A percentile compares a stretch with the other conserved stretches of the same genome.
Conservation (phyloP, 2,113 vertebrate species). For the Anhinga anhinga region DNA sequence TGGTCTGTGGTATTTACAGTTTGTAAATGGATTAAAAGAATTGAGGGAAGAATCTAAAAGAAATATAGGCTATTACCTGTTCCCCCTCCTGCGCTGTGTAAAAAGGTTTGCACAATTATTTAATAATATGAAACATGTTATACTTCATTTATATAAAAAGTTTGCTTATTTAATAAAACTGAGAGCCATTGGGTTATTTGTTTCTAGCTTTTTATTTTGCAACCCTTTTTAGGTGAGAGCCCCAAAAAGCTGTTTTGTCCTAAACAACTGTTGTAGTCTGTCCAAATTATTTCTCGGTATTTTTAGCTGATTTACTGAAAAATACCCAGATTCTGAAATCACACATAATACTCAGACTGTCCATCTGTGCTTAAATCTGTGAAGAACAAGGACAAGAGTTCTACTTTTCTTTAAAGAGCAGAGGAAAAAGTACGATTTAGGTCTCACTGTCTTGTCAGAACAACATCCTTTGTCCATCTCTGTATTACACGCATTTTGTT, state of each 20-base stretch:
- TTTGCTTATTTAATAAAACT: constrained; percentile 45
- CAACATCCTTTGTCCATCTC: background rate
- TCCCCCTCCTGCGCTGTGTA: background rate
- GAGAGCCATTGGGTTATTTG: constrained; percentile 19
- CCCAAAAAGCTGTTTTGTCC: background rate
- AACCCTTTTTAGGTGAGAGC: background rate
- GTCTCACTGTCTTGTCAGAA: background rate
- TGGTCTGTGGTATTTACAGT: background rate
- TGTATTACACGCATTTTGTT: background rate
- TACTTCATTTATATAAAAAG: background rate
- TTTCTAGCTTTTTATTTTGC: constrained; percentile 11
- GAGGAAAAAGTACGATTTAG: background rate
- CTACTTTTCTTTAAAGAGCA: background rate
- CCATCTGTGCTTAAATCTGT: background rate
- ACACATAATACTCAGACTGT: background rate
- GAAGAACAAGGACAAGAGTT: background rate
- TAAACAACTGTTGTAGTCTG: background rate
- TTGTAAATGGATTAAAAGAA: background rate
- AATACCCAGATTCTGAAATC: background rate
- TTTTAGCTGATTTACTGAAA: background rate
- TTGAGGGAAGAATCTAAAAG: background rate
- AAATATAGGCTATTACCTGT: background rate
- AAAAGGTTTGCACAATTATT: constrained; percentile 52
- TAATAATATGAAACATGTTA: constrained; percentile 25
- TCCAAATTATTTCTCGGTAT: background rate